Base-by-base conservation (phyloP, 1,140 invertebrate species). In the Gryllus bimaculatus region DNA sequence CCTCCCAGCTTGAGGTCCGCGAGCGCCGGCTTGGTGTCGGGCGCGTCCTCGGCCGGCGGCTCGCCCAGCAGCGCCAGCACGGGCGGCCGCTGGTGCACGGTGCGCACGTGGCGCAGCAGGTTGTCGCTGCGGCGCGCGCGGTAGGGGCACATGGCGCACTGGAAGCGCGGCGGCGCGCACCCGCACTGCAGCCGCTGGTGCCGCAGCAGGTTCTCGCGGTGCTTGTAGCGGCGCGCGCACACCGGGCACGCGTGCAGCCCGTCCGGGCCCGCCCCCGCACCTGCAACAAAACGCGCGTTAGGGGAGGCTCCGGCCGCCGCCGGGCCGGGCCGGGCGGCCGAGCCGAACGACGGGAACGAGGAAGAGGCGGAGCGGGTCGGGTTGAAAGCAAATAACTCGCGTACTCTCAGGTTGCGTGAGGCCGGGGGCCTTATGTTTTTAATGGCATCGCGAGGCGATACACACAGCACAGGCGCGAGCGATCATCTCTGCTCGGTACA, bases 161-260 rank as follows among this genome's bases (percentile, higher is more conserved):
- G 10, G n/a, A 75, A 75, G 75, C 75, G 75, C 75, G 75, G 75
- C 10, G 21, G 21, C 47, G 21, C 75, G n/a, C 47, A 47, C 10
- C 75, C 75, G 75, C 21, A 47, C 21, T 75, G 21, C 10, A 75
- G 75, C 75, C 21, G 10, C 75, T 39, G 75, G n/a, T 26, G 21
- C 10, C 75, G 75, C 75, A 75, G 47, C 10, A 75, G 81, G 80
- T 87, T 88, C 73, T 87, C 86, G 39, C 85, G 82, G 83, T 87
- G 87, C 78, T 87, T 87, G 82, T 90, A 90, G n/a, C 81, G 83
- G 76, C 86, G 86, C 2, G 86, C 87, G 76, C 88, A 90, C 78
- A 66, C 13, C 15, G 48, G 10, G 66, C 78, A 78, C 7, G 13
- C 18, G 73, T 78, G 73, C 78, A 77, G 47, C 15, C 76, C 18